Conservation (phyloP, 2,888 invertebrate species). For the Drosophila greeni region DNA sequence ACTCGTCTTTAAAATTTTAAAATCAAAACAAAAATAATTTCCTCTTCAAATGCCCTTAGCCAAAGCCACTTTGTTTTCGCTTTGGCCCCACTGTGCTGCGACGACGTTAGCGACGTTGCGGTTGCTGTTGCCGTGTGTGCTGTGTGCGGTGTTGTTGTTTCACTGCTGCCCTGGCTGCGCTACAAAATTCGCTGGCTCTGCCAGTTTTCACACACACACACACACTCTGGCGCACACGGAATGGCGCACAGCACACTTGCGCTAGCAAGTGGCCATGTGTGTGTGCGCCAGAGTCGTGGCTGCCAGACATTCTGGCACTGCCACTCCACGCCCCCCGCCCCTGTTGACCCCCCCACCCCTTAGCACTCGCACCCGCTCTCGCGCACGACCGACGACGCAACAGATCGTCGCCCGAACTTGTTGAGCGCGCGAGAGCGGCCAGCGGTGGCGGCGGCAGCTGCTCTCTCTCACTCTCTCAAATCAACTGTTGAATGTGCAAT, state of each 20-base stretch:
- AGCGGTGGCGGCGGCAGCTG: neutral
- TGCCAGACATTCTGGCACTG: constrained; percentile 78
- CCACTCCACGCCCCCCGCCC: constrained; percentile 46
- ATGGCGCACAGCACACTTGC: constrained; percentile 8
- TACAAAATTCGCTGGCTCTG: constrained; percentile 70
- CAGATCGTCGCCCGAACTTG: constrained; percentile 61
- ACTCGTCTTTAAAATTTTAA: neutral
- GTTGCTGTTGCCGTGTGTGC: constrained; percentile 38
- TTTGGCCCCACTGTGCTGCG: constrained; percentile 56
- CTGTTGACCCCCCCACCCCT: constrained; percentile 44
- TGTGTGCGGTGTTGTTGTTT: constrained; percentile 51
- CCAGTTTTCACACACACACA: constrained; percentile 53
- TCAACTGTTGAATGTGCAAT: constrained; percentile 71
- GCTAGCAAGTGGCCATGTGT: constrained; percentile 5
- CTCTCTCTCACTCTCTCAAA: constrained; percentile 47
- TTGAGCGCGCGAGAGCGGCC: constrained; percentile 46
- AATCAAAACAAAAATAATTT: neutral
- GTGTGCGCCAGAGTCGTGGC: constrained; percentile 58
- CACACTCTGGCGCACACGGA: constrained; percentile 10
- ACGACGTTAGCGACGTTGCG: constrained; percentile 38
- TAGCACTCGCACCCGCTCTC: constrained; percentile 9
- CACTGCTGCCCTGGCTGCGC: constrained; percentile 62
- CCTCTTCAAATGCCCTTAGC: constrained; percentile 2
- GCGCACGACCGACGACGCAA: constrained; percentile 41
- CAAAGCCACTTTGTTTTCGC: neutral